phyloP scores from a whole-genome alignment of 2,113 vertebrate genomes.

The Balaeniceps rex region DNA sequence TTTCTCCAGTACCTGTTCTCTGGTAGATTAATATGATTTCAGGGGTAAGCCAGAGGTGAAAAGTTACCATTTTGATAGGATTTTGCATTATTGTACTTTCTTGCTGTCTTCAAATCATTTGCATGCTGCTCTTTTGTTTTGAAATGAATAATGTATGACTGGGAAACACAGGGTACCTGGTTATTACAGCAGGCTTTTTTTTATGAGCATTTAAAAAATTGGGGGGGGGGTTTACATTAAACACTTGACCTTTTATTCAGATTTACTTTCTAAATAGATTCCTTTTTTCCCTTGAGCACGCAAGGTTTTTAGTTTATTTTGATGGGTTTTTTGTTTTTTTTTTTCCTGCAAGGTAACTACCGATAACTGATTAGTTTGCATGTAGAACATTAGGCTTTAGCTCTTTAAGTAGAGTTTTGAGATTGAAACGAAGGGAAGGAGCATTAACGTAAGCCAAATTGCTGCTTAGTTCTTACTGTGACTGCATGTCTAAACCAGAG shows the following conservation, averaged over 20 bases:
- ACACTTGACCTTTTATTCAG: neutral
- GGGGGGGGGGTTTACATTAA: neutral
- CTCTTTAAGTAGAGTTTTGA: neutral
- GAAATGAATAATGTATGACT: neutral
- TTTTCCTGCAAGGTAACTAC: neutral
- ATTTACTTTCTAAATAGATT: neutral
- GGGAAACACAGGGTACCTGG: neutral
- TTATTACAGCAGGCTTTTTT: neutral
- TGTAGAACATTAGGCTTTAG: neutral
- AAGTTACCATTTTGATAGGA: neutral
- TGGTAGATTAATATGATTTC: neutral
- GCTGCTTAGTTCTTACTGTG: neutral
- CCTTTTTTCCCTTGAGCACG: rapidly evolving
- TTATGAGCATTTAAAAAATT: neutral
- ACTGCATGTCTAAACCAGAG: neutral
- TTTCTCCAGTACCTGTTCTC: neutral
- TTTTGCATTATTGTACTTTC: neutral
- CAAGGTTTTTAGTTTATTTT: neutral
- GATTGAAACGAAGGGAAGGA: neutral
- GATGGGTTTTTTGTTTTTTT: no score
- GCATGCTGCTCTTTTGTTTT: neutral
- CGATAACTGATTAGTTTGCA: neutral
- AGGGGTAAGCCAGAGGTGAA: neutral
- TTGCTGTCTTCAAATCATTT: neutral
- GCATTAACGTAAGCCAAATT: neutral